Percentiles rank a stretch among this genome's conserved stretches.
These are phyloP conservation scores for Holotrichia oblita DNA, from an alignment of 1,140 invertebrate species.

Conservation along the genomic window DNA sequence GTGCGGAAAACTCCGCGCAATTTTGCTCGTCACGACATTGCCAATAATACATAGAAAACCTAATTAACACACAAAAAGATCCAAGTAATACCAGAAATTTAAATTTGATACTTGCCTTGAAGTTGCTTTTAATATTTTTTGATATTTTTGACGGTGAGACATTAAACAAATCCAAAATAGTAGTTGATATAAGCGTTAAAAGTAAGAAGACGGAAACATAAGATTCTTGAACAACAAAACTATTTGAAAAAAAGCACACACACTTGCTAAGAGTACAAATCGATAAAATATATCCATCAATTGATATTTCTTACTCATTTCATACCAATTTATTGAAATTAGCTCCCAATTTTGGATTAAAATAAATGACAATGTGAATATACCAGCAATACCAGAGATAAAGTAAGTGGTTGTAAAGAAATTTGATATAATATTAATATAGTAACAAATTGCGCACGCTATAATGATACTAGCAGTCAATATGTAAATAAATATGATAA, in stretches of 20 bases:
- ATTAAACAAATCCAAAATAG: constrained; percentile 43
- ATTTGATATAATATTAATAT: constrained; percentile 69
- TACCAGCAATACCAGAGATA: constrained; percentile 70
- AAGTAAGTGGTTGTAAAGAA: constrained; percentile 71
- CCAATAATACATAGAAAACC: constrained; percentile 73
- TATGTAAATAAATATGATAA: constrained; percentile 68
- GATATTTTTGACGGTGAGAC: constrained; percentile 46
- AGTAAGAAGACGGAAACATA: constrained; percentile 62
- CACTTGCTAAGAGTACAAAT: constrained; percentile 69
- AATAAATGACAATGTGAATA: constrained; percentile 68
- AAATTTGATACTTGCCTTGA: constrained; percentile 49
- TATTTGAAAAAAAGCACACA: constrained; percentile 87
- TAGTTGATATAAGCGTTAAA: not conserved
- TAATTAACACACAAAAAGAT: constrained; percentile 64
- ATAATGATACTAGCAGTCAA: not conserved
- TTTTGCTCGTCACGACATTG: constrained; percentile 89
- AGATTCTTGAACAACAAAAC: constrained; percentile 90
- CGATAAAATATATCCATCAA: constrained; percentile 59
- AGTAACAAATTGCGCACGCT: constrained; percentile 52
- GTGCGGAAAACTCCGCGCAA: constrained; percentile 63
- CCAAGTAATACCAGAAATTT: constrained; percentile 61
- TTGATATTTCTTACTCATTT: constrained; percentile 59
- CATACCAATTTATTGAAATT: constrained; percentile 75
- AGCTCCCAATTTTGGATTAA: constrained; percentile 76
- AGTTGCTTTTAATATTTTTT: constrained; percentile 54